Percentiles rank a stretch among this genome's conserved stretches.
phyloP scores from a whole-genome alignment of 2,113 vertebrate genomes.

The Bos javanicus region DNA sequence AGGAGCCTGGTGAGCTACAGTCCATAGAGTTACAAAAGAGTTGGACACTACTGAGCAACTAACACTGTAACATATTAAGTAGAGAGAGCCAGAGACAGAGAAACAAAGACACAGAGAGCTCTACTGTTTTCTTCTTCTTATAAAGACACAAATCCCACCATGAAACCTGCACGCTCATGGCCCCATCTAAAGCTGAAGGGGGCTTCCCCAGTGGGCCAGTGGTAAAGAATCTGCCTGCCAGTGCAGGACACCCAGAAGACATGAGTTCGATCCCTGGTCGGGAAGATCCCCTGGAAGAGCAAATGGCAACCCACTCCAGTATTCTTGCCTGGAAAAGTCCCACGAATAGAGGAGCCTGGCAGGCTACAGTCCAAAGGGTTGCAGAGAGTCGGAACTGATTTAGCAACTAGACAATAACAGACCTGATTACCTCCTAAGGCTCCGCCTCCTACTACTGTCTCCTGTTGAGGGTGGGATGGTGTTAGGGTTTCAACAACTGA shows the following conservation, averaged over 20 bases:
- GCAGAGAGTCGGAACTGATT: neutral
- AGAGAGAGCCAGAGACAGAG: neutral
- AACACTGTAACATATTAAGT: neutral
- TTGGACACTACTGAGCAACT: rapidly evolving
- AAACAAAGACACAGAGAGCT: neutral
- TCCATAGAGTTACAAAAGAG: neutral
- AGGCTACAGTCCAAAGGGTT: neutral
- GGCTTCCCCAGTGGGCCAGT: neutral
- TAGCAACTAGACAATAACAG: neutral
- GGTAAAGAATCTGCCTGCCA: neutral
- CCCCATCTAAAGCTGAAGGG: neutral
- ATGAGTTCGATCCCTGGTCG: neutral
- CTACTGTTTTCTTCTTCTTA: neutral
- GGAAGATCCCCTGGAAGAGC: neutral
- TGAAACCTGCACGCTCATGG: neutral
- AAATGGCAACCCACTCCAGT: neutral
- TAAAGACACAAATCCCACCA: neutral
- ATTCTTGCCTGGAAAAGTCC: neutral
- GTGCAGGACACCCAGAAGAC: neutral
- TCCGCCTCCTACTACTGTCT: too few relatives aligned
- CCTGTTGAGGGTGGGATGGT: neutral
- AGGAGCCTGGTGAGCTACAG: neutral
- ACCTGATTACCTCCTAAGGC: neutral
- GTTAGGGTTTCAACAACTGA: neutral
- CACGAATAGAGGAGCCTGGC: neutral